These are phyloP conservation scores for Hetaerina titia DNA, from an alignment of 2,888 invertebrate species.

Conservation along the genomic window DNA sequence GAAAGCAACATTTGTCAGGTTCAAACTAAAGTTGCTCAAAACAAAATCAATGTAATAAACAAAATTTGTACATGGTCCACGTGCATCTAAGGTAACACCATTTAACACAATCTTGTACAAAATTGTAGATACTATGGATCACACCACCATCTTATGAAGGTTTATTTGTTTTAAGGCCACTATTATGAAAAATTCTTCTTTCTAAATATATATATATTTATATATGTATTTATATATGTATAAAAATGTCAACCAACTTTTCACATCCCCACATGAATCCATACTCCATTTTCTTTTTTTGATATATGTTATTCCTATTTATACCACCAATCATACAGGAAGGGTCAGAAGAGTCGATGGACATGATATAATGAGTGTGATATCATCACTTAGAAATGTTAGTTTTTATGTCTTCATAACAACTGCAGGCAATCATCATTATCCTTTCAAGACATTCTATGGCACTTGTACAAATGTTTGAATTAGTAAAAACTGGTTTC, in stretches of 20 bases:
- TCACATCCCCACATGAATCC: slow-evolving; percentile 59
- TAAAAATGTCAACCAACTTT: slow-evolving; percentile 64
- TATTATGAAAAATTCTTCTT: slow-evolving; percentile 65
- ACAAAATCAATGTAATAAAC: slow-evolving; percentile 2
- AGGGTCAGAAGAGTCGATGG: slow-evolving; percentile 53
- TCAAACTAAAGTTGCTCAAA: slow-evolving; percentile 19
- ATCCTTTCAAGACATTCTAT: slow-evolving; percentile 54
- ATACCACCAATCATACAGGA: slow-evolving; percentile 63
- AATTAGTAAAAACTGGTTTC: slow-evolving; percentile 51
- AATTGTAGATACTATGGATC: slow-evolving; percentile 66
- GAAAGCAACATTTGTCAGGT: background rate
- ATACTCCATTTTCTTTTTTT: slow-evolving; percentile 52
- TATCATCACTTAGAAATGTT: slow-evolving; percentile 25
- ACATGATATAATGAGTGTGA: slow-evolving; percentile 60
- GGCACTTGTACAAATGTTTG: slow-evolving; percentile 59
- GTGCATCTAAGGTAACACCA: slow-evolving; percentile 59
- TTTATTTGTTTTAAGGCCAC: slow-evolving; percentile 65
- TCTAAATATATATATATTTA: slow-evolving; percentile 66
- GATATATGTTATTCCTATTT: slow-evolving; percentile 44
- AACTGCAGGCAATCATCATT: slow-evolving; percentile 49
- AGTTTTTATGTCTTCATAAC: slow-evolving; percentile 34
- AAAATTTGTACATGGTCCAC: slow-evolving; percentile 41
- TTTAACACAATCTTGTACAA: slow-evolving; percentile 67
- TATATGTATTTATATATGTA: slow-evolving; percentile 66
- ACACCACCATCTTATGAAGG: slow-evolving; percentile 67